Percentiles rank a stretch among this genome's conserved stretches.
Conservation (phyloP, 2,113 vertebrate species). For the Dromiciops gliroides region DNA sequence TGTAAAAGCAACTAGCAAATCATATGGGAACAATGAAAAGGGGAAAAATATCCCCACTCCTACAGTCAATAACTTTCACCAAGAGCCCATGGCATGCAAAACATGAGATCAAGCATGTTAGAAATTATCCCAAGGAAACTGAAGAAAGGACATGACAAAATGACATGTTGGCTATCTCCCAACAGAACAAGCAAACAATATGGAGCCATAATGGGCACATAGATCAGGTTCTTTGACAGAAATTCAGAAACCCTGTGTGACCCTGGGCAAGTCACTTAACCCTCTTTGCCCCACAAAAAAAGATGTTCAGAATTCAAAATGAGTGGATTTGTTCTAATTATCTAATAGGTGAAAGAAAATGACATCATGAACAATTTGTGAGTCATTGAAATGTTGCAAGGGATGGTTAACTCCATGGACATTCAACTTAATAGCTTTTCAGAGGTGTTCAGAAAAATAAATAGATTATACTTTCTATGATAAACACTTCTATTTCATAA, state of each 20-base stretch:
- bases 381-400: background rate
- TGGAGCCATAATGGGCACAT: background rate
- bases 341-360: conserved; percentile 17
- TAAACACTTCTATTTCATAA: conserved; percentile 13
- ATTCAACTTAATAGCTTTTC: conserved; percentile 7
- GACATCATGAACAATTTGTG: background rate
- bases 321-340: background rate
- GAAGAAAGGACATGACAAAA: conserved; percentile 31
- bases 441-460: background rate
- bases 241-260: background rate
- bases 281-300: too few relatives aligned
- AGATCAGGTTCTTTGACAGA: background rate
- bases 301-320: too few relatives aligned
- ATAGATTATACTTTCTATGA: background rate
- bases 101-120: background rate
- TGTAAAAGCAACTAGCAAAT: conserved; percentile 28
- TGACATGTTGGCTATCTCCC: conserved; percentile 16
- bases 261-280: too few relatives aligned
- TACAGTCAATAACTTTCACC: conserved; percentile 15
- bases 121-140: background rate
- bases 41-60: background rate
- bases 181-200: background rate
- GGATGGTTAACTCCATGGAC: background rate
- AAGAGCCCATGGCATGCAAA: background rate
- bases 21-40: background rate